phyloP scores from a whole-genome alignment of 1,140 invertebrate genomes.

The Hermetia illucens region DNA sequence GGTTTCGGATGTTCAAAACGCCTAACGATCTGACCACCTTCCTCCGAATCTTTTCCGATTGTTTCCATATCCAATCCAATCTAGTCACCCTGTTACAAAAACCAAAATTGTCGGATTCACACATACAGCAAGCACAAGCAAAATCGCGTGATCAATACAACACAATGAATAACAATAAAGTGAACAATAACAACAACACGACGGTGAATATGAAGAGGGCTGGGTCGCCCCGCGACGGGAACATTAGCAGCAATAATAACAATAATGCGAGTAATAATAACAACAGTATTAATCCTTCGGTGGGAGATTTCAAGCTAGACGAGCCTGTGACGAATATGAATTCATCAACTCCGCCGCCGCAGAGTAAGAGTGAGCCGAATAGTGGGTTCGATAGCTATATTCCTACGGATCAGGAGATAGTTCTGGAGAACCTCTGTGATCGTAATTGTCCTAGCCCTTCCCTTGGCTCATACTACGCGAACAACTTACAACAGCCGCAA shows the following conservation, averaged over 20 bases:
- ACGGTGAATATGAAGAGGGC: not conserved
- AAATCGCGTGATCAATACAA: slow-evolving; percentile 26
- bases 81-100: slow-evolving; percentile 64
- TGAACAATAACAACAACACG: slow-evolving; percentile 13
- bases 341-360: slow-evolving; percentile 7
- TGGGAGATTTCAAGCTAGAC: slow-evolving; percentile 25
- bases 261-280: slow-evolving; percentile 10
- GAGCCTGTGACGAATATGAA: slow-evolving; percentile 26
- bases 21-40: slow-evolving; percentile 74
- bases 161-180: slow-evolving; percentile 17
- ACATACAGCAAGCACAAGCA: slow-evolving; percentile 31
- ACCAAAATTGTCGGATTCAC: slow-evolving; percentile 46
- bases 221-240: too few relatives aligned
- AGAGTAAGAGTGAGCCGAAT: slow-evolving; percentile 18
- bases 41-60: slow-evolving; percentile 76
- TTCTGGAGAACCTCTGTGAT: slow-evolving; percentile 28
- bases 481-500: slow-evolving; percentile 2
- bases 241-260: slow-evolving; percentile 6
- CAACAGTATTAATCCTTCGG: slow-evolving; percentile 15
- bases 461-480: slow-evolving; percentile 14
- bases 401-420: slow-evolving; percentile 20
- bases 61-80: slow-evolving; percentile 81
- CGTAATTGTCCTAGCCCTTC: slow-evolving; percentile 24
- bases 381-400: slow-evolving; percentile 29
- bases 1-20: slow-evolving; percentile 73